Base-by-base conservation (phyloP, 1,140 invertebrate genomes). In the Elysia chlorotica region DNA sequence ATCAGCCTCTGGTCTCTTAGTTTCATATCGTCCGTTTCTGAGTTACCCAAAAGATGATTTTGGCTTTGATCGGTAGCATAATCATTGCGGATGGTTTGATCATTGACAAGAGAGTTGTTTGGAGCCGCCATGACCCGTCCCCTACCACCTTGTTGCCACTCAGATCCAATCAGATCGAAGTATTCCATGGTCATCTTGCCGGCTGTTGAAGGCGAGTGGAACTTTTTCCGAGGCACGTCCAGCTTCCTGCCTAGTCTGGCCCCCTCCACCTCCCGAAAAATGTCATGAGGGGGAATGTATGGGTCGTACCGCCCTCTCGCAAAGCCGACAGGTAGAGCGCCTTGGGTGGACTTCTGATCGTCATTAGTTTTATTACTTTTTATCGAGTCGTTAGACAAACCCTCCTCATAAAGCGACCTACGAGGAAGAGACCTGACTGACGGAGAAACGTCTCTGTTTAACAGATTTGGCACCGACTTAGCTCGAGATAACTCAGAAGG, bases 181-280 rank as follows among this genome's bases (percentile, higher is more conserved):
- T 83, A 82, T 37, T 84, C 69, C 4, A 84, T 61, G 5, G 82
- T 80, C 77, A 82, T 79, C 73, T 79, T 75, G 37, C 76, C 76
- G 19, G 76, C 78, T 41, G 53, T 28, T 5, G 76, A 80, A 33
- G 80, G 78, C 14, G 67, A 71, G 30, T 66, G 63, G 23, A 59
- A 23, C 31, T 74, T 77, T 23, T 66, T 73, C 0, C 56, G 65
- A 10, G 70, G 76, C 0, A 71, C 65, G 6, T 72, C 74, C 33
- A 65, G 38, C 56, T 78, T 78, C 23, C 74, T 75, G 14, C 78
- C 71, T 41, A 76, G 75, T 48, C 68, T 53, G 2, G 75, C 67
- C 33, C 71, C 61, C 17, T 74, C 71, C n/a, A 79, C 78, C 36
- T 82, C 79, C 25, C 77, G 79, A 23, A 79, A 62, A 25, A 80